Evolutionary conservation across 1,140 invertebrate species (phyloP).

Genomic region (Marisa cornuarietis): DNA sequence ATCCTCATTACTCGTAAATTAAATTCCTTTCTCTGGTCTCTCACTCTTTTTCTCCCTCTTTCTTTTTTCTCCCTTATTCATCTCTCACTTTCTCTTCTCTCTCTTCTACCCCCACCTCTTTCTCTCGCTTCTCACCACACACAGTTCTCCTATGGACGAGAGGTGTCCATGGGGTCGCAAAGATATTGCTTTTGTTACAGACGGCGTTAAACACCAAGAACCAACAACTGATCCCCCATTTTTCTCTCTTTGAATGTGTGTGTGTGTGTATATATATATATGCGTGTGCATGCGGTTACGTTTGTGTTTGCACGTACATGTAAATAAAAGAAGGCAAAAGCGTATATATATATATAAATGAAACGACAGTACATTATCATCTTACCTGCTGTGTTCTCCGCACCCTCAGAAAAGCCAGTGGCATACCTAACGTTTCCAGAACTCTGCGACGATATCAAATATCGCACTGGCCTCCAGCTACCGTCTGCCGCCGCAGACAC

Average conservation of each 20-base stretch:
- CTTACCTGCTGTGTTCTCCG: no score
- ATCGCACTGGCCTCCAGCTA: no score
- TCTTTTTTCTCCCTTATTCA: neutral
- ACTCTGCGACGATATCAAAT: no score
- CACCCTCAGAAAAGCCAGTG: no score
- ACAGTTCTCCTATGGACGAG: neutral
- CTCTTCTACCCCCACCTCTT: no score
- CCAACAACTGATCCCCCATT: neutral
- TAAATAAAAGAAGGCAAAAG: neutral
- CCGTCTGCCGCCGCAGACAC: no score
- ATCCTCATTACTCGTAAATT: neutral
- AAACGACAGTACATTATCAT: neutral
- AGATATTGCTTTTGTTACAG: neutral
- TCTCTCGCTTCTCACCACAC: neutral
- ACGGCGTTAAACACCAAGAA: neutral
- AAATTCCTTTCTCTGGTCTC: neutral
- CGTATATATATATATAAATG: neutral
- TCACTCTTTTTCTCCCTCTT: neutral
- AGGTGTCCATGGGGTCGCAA: neutral
- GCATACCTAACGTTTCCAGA: no score
- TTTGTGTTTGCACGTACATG: neutral
- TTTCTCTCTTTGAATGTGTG: no score
- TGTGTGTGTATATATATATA: neutral
- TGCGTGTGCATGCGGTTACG: neutral
- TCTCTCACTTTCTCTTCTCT: neutral